Evolutionary conservation across 1,140 invertebrate species (phyloP).

Genomic region (Eupeodes corollae): DNA sequence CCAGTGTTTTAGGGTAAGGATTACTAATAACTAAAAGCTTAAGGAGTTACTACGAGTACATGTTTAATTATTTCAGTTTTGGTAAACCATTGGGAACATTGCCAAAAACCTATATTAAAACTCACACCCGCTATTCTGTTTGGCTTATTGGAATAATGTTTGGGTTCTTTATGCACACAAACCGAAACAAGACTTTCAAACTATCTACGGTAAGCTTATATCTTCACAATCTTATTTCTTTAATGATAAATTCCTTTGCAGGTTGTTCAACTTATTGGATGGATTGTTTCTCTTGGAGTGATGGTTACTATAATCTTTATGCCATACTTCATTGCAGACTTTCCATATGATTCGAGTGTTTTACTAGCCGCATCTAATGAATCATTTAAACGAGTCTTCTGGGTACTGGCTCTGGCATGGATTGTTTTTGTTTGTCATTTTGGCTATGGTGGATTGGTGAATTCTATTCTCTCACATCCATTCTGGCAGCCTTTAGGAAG

Average conservation of each 20-base stretch:
- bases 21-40: background rate
- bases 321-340: conserved; percentile 9
- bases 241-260: background rate
- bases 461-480: conserved; percentile 34
- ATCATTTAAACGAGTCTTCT: conserved; percentile 44
- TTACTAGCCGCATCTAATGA: conserved; percentile 43
- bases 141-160: too few species aligned
- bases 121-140: too few species aligned
- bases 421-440: conserved; percentile 50
- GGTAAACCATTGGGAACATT: too few species aligned
- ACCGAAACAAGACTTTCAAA: background rate
- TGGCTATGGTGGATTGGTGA: conserved; percentile 46
- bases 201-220: background rate
- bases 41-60: background rate
- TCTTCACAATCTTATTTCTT: too few species aligned
- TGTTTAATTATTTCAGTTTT: background rate
- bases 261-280: background rate
- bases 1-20: background rate
- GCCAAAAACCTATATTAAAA: too few species aligned
- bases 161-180: too few species aligned
- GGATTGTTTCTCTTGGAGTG: background rate
- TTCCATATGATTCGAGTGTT: conserved; percentile 13
- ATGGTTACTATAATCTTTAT: conserved; percentile 4
- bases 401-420: conserved; percentile 48
- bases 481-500: conserved; percentile 37